Conservation (phyloP, 2,888 invertebrate species). For the Seladonia tumulorum region DNA sequence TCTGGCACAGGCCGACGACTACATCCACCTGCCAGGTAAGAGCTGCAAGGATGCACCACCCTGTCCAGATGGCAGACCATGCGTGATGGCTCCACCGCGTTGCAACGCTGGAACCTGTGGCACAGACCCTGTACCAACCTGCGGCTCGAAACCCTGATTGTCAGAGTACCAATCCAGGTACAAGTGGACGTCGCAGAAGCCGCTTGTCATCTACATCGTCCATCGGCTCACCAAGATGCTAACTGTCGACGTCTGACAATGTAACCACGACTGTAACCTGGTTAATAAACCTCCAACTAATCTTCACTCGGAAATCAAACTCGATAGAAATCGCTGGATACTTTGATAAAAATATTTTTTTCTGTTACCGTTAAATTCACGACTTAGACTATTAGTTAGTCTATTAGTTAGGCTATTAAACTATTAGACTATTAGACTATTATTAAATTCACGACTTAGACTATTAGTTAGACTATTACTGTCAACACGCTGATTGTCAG, state of each 20-base stretch:
- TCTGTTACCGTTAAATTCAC: too few relatives aligned
- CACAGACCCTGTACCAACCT: constrained; percentile 70
- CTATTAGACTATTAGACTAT: too few relatives aligned
- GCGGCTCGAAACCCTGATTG: constrained; percentile 52
- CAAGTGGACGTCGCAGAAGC: constrained; percentile 27
- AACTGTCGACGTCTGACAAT: neutral
- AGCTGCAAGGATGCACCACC: constrained; percentile 72
- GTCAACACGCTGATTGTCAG: too few relatives aligned
- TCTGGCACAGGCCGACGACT: constrained; percentile 59
- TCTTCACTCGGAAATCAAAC: neutral
- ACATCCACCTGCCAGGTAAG: constrained; percentile 76
- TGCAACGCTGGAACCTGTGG: constrained; percentile 74
- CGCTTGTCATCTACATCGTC: constrained; percentile 30
- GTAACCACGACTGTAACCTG: neutral
- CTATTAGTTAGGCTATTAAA: too few relatives aligned
- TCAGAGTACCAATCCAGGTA: constrained; percentile 12
- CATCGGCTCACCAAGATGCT: constrained; percentile 30
- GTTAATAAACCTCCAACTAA: constrained; percentile 3
- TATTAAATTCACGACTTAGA: too few relatives aligned
- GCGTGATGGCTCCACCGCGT: constrained; percentile 72
- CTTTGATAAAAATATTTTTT: neutral
- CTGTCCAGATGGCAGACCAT: constrained; percentile 71
- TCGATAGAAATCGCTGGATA: neutral
- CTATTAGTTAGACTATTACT: too few relatives aligned
- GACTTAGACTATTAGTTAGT: too few relatives aligned